Evolutionary conservation across 2,797 vertebrate genomes (phyloP), one percentile per base, ranked within the genome.

Genomic region (Tamandua tetradactyla): DNA sequence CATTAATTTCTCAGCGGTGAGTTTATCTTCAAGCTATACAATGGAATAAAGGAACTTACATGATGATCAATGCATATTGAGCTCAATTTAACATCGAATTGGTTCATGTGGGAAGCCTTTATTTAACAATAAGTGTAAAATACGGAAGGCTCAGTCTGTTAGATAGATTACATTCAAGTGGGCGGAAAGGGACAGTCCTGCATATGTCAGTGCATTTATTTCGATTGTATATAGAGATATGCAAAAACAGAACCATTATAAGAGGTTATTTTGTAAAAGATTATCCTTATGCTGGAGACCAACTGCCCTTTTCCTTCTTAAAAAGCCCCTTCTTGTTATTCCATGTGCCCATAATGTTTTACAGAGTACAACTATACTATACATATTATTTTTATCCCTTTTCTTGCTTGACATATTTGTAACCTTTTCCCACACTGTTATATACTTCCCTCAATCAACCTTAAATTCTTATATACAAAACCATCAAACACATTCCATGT

Each of bases 1-100:
- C 32, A 57, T 40, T 61, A 98, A 23, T 42, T 98, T 98, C 90
- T 98, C 97, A 87, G 71, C 47, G 14, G 96, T 98, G 76, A 98
- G 96, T 52, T 69, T 69, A 7, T 88, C 95, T 97, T 98, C 97
- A 81, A 98, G 95, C 98, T 98, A 49, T 22, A 78, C 57, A 30
- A 10, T 11, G 2, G 4, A 20, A 61, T 2, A 2, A 80, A 59
- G 76, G 47, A 88, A 23, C 17, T 89, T 86, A 49, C 32, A 71
- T 17, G 14, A 79, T 30, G 62, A 55, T n/a, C 25, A 44, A 3
- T 5, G 6, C 22, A 11, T 27, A 2, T n/a, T 2, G 18, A 42
- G 35, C 22, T 25, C 6, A 78, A 0, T 8, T 62, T 61, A 55
- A 62, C 27, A n/a, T 30, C 18, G 52, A 47, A 15, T 15, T 12